A percentile compares a stretch with the other conserved stretches of the same genome.
Conservation (phyloP, 2,113 vertebrate genomes). For the Scomber japonicus region DNA sequence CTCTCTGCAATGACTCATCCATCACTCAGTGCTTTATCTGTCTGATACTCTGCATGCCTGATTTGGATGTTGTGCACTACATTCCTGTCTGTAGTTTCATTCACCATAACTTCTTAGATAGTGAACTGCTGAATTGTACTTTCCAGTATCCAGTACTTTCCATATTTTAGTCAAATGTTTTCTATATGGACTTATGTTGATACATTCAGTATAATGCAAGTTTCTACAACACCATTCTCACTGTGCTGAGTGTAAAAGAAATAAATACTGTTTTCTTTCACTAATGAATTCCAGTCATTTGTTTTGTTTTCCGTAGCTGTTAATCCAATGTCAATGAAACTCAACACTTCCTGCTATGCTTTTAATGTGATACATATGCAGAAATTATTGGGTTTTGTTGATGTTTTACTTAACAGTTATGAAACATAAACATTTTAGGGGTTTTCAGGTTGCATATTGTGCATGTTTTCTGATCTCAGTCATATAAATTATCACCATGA, state of each 20-base stretch:
- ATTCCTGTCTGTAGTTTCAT: background rate
- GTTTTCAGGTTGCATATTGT: background rate
- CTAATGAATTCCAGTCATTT: too few relatives aligned
- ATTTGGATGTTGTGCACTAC: background rate
- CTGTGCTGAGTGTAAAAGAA: too few relatives aligned
- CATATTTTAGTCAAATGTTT: background rate
- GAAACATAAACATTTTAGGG: too few relatives aligned
- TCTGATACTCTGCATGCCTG: background rate
- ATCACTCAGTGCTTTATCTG: conserved; percentile 16
- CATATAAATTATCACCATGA: too few relatives aligned
- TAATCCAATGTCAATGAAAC: too few relatives aligned
- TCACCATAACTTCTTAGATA: background rate
- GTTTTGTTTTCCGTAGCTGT: too few relatives aligned
- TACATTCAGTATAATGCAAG: background rate
- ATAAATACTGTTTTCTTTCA: too few relatives aligned
- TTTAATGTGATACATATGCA: conserved; percentile 1
- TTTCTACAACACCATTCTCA: too few relatives aligned
- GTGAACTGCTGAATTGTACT: too few relatives aligned
- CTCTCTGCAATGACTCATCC: conserved; percentile 8
- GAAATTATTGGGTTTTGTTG: background rate
- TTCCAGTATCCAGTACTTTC: background rate
- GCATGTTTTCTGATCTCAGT: background rate
- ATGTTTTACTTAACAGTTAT: too few relatives aligned
- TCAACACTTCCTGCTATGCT: background rate
- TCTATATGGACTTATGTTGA: conserved; percentile 72